Percentiles rank a stretch among this genome's conserved stretches.
These are phyloP conservation scores for Pygoscelis adeliae DNA, from an alignment of 2,113 vertebrate species.

Conservation along the genomic window DNA sequence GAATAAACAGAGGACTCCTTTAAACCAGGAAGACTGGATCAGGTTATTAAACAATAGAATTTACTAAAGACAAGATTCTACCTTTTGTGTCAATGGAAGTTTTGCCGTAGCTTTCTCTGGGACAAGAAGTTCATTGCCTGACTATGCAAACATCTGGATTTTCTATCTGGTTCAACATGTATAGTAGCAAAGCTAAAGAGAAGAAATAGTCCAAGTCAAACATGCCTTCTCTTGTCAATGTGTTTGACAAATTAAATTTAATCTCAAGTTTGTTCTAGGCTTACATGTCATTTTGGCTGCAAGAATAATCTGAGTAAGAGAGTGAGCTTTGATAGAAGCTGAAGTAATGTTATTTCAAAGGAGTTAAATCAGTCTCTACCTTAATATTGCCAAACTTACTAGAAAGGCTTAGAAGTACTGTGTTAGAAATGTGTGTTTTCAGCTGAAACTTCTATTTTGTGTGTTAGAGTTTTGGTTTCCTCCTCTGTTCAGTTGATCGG, in stretches of 20 bases:
- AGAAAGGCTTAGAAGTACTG: not conserved
- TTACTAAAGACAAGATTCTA: not conserved
- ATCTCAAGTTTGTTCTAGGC: conserved; percentile 10
- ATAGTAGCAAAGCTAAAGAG: conserved; percentile 19
- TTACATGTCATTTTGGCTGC: not conserved
- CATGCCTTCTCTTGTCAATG: not conserved
- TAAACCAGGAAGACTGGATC: not conserved
- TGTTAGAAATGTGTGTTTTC: not conserved
- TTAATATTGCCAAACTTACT: not conserved
- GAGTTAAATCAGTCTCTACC: not conserved
- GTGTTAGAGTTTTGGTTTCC: not conserved
- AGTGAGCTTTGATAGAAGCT: conserved; percentile 13
- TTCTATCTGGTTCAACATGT: not conserved
- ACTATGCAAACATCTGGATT: not conserved
- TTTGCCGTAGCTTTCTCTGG: not conserved
- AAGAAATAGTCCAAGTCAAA: conserved; percentile 3
- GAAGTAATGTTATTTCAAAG: conserved; percentile 20
- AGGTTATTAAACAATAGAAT: not conserved
- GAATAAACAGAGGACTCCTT: not conserved
- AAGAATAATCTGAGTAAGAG: not conserved
- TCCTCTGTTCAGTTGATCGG: not conserved
- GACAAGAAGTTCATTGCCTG: not conserved
- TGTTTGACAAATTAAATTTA: conserved; percentile 16
- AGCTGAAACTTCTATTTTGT: not conserved
- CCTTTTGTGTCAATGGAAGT: not conserved